Conservation (phyloP, 2,113 vertebrate genomes). For the Gobio gobio region DNA sequence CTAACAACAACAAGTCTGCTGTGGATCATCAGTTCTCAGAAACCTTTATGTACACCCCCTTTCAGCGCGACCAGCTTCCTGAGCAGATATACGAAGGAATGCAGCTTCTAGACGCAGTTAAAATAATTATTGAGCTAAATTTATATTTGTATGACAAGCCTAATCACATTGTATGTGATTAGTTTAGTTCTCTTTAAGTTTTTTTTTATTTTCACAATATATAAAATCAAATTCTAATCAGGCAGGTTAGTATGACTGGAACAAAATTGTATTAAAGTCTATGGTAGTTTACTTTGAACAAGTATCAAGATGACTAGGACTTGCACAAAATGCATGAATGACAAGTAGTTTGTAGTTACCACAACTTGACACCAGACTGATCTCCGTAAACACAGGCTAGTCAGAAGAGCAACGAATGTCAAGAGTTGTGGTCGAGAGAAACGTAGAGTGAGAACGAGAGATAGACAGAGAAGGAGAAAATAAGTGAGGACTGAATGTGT, state of each 20-base stretch:
- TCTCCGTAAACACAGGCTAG: conserved; percentile 20
- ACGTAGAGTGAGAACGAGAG: conserved; percentile 46
- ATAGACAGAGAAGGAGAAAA: conserved; percentile 15
- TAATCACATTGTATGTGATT: not conserved
- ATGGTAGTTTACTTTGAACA: conserved; percentile 13
- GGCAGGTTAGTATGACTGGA: not conserved
- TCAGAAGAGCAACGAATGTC: conserved; percentile 30
- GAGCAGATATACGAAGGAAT: not conserved
- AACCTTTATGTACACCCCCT: not conserved
- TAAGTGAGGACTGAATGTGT: conserved; percentile 23
- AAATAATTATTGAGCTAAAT: not conserved
- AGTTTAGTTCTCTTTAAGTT: not conserved
- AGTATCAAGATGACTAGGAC: conserved; percentile 9
- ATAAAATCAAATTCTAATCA: not conserved
- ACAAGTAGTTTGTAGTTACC: conserved; percentile 36
- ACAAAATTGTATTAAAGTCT: conserved; percentile 9
- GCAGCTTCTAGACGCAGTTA: not conserved
- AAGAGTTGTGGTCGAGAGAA: conserved; percentile 53
- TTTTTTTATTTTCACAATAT: not conserved
- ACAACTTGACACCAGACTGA: conserved; percentile 18
- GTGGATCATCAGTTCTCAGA: conserved; percentile 20
- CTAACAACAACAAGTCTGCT: not conserved
- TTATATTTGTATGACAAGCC: not conserved
- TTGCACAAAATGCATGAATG: conserved; percentile 42
- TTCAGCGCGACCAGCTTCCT: not conserved